These are phyloP conservation scores for Varanus salvator DNA, from an alignment of 2,113 vertebrate genomes.

Conservation along the genomic window DNA sequence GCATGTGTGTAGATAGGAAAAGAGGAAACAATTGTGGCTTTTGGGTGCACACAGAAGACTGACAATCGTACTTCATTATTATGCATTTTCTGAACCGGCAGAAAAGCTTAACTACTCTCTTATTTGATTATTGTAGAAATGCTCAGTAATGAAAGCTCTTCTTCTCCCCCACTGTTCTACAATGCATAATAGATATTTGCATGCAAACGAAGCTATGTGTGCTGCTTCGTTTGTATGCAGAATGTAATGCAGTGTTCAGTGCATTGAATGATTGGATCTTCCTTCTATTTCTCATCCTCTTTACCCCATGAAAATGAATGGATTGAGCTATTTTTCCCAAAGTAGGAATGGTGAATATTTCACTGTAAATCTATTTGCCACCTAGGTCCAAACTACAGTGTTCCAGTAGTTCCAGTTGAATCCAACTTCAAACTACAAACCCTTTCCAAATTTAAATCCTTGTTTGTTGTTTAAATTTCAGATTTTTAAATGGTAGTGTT, in stretches of 20 bases:
- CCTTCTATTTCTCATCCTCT: background rate
- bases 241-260: background rate
- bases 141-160: background rate
- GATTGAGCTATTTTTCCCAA: too few relatives aligned
- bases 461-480: too few relatives aligned
- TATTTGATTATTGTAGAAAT: background rate
- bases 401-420: too few relatives aligned
- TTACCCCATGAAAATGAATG: too few relatives aligned
- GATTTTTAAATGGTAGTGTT: too few relatives aligned
- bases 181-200: background rate
- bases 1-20: too few relatives aligned
- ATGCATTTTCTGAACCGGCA: background rate
- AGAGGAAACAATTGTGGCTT: background rate
- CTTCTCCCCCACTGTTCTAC: background rate
- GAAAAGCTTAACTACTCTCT: background rate
- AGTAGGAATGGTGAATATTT: too few relatives aligned
- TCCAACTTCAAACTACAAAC: too few relatives aligned
- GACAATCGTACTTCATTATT: background rate
- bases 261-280: background rate
- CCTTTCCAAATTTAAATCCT: too few relatives aligned
- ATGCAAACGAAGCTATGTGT: background rate
- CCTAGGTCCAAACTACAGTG: too few relatives aligned
- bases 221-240: background rate
- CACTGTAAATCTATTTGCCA: too few relatives aligned
- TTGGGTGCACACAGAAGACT: background rate